Conservation (phyloP, 2,888 invertebrate genomes). For the Cheilosia scutellata region DNA sequence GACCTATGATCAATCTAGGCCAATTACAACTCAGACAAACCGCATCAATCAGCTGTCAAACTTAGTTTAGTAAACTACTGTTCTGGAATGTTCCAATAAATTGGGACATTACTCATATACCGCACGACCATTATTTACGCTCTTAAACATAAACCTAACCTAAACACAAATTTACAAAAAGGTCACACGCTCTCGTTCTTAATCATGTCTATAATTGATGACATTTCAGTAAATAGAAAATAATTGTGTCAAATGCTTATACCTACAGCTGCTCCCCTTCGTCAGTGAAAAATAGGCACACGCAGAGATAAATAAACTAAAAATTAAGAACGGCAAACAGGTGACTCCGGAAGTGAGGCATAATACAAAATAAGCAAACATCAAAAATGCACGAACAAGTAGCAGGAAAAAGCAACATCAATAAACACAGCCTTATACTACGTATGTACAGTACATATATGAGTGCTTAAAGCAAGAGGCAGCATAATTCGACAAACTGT, state of each 20-base stretch:
- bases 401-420: neutral
- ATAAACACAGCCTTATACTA: neutral
- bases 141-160: no score
- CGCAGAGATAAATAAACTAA: neutral
- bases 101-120: no score
- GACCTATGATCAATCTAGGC: no score
- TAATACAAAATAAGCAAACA: conserved; percentile 11
- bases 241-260: conserved; percentile 17
- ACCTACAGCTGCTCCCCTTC: neutral
- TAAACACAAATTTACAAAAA: no score
- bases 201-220: conserved; percentile 4
- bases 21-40: no score
- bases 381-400: conserved; percentile 12
- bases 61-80: no score
- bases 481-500: conserved; percentile 12
- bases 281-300: neutral
- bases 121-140: no score
- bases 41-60: no score
- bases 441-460: no score
- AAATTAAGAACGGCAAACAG: conserved; percentile 20
- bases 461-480: neutral
- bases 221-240: neutral
- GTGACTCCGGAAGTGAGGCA: conserved; percentile 15
- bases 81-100: no score
- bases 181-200: neutral